Conservation (phyloP, 2,888 invertebrate species). For the Nebria salina region DNA sequence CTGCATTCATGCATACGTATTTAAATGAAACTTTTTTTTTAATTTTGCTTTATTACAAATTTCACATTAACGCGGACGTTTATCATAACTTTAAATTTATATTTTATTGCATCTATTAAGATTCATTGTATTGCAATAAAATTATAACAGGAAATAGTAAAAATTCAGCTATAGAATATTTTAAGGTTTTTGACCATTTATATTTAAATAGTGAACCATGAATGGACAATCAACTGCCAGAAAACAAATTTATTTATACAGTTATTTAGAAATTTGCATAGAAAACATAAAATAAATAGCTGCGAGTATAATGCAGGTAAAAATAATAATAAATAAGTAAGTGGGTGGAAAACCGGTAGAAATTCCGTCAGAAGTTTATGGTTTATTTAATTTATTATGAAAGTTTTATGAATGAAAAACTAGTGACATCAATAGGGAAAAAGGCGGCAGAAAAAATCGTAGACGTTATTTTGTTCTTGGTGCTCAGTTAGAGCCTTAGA, state of each 20-base stretch:
- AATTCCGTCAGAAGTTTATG: slow-evolving; percentile 25
- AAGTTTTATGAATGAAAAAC: background rate
- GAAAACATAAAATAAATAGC: background rate
- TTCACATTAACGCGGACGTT: background rate
- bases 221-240: background rate
- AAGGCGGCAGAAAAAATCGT: background rate
- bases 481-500: background rate
- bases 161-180: background rate
- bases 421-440: background rate
- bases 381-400: slow-evolving; percentile 39
- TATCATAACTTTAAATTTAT: too few relatives aligned
- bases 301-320: background rate
- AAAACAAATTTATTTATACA: background rate
- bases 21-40: background rate
- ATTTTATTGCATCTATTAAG: too few relatives aligned
- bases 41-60: background rate
- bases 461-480: background rate
- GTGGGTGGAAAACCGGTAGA: slow-evolving; percentile 26
- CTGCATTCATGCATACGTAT: slow-evolving; percentile 6
- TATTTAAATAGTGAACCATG: background rate
- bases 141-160: background rate
- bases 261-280: background rate
- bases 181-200: background rate
- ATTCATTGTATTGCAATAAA: too few relatives aligned
- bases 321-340: slow-evolving; percentile 16